phyloP scores from a whole-genome alignment of 1,140 invertebrate species.

The Drosophila bipectinata region DNA sequence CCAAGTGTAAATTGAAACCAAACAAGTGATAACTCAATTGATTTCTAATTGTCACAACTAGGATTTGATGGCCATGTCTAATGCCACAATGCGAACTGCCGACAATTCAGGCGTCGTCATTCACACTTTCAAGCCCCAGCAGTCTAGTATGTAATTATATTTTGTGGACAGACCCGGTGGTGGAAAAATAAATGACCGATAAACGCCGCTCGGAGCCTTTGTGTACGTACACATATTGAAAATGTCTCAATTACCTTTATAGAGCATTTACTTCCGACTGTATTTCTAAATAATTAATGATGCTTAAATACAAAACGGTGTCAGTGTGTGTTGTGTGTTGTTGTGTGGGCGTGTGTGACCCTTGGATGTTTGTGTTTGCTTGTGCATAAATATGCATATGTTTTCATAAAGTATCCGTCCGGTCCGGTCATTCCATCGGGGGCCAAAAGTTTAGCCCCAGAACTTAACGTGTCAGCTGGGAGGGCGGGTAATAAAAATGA shows the following conservation, averaged over 20 bases:
- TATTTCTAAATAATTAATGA: constrained; percentile 82
- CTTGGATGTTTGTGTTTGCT: constrained; percentile 14
- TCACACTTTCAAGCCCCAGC: constrained; percentile 31
- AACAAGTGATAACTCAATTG: constrained; percentile 42
- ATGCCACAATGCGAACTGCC: neutral
- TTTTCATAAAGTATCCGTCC: constrained; percentile 49
- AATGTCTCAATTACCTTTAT: constrained; percentile 80
- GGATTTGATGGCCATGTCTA: constrained; percentile 8
- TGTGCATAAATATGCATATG: constrained; percentile 66
- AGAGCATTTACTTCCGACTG: constrained; percentile 77
- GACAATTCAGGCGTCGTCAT: constrained; percentile 1
- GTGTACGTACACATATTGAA: constrained; percentile 68
- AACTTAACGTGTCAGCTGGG: constrained; percentile 59
- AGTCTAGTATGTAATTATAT: constrained; percentile 39
- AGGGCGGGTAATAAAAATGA: constrained; percentile 75
- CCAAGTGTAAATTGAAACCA: constrained; percentile 30
- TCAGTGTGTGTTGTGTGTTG: constrained; percentile 4
- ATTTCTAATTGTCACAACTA: constrained; percentile 40
- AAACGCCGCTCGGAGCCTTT: constrained; percentile 45
- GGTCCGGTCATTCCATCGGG: constrained; percentile 7
- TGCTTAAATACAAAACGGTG: constrained; percentile 68
- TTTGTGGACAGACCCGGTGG: constrained; percentile 22
- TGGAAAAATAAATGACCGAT: constrained; percentile 47
- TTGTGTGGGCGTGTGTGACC: constrained; percentile 12
- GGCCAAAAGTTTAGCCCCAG: constrained; percentile 42